phyloP scores from a whole-genome alignment of 2,888 invertebrate species.

The Pseudanteris insignis region DNA sequence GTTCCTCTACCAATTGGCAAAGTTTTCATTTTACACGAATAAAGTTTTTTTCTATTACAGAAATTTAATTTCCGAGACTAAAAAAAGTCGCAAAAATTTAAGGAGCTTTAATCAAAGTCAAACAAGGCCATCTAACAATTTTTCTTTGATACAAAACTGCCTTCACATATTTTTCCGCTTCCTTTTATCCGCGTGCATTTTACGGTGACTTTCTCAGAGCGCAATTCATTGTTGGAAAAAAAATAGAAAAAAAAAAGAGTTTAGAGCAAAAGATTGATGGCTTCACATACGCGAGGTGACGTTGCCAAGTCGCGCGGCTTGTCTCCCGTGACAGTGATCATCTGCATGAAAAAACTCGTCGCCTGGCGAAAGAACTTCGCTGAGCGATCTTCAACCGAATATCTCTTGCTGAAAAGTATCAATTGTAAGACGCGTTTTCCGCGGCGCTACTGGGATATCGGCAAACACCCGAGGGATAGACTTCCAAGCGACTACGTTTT shows the following conservation, averaged over 20 bases:
- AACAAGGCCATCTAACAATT: slow-evolving; percentile 31
- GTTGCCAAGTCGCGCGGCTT: slow-evolving; percentile 35
- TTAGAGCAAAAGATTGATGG: slow-evolving; percentile 36
- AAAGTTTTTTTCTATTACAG: too few relatives aligned
- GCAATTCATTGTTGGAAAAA: slow-evolving; percentile 22
- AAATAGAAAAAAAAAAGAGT: slow-evolving; percentile 8
- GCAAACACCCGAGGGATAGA: slow-evolving; percentile 37
- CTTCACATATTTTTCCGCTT: too few relatives aligned
- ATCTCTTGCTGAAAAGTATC: slow-evolving; percentile 36
- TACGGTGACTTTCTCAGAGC: slow-evolving; percentile 13
- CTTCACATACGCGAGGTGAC: slow-evolving; percentile 31
- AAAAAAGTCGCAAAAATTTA: too few relatives aligned
- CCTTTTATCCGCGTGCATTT: slow-evolving; percentile 16
- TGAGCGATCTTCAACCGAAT: slow-evolving; percentile 33
- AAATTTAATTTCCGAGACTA: too few relatives aligned
- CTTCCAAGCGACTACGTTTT: slow-evolving; percentile 38
- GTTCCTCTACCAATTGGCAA: too few relatives aligned
- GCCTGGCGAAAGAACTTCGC: slow-evolving; percentile 12
- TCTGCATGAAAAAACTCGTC: slow-evolving; percentile 41
- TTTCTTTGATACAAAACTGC: slow-evolving; percentile 21
- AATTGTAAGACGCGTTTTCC: slow-evolving; percentile 37
- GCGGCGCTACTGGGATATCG: slow-evolving; percentile 26
- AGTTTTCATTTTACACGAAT: too few relatives aligned
- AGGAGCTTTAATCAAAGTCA: slow-evolving; percentile 17
- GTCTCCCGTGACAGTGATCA: slow-evolving; percentile 40